Evolutionary conservation across 2,797 vertebrate species (phyloP), one percentile per base, ranked within the genome.

Genomic region (Gallinago stenura): DNA sequence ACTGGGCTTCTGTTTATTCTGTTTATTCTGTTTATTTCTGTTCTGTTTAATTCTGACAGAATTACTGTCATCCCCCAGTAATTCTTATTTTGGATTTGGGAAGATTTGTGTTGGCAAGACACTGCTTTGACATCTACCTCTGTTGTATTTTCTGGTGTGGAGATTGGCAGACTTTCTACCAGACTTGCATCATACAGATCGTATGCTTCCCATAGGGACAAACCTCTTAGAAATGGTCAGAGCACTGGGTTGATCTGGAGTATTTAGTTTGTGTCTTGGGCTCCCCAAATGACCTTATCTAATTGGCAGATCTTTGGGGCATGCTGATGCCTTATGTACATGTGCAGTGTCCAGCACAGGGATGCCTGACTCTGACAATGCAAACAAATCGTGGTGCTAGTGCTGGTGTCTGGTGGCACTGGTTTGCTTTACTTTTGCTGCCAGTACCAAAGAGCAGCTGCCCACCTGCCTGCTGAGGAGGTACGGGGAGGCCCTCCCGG

Each of bases 341-440:
- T 4, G 15, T 1, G 4, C 28, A 21, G 26, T 21, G 39, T 20
- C 17, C 2, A 2, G 1, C 24, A 9, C 3, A 8, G 25, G 31
- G 22, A 19, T 2, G 0, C 8, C 7, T 15, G n/a, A 41, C 43
- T 62, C 57, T 28, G 65, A 5, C 22, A 28, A 15, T 1, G 24
- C 30, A 8, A 62, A 12, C 17, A 8, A 30, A 43, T 16, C 7
- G 11, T 6, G 35, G 17, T 2, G 6, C 51, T 61, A 30, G 33
- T 0, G 4, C 22, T 43, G 66, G 22, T 26, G 31, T 3, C 0
- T 26, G 51, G 10, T 21, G 41, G 9, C 25, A 8, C 35, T 11
- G 51, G 9, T 73, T 33, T 72, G 50, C 51, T 53, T 62, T 57
- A 56, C 13, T 15, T 8, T 33, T 41, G 48, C 51, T 88, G 54